A percentile compares a stretch with the other conserved stretches of the same genome.
These are phyloP conservation scores for Callithrix jacchus DNA, from an alignment of 2,113 vertebrate genomes.

Conservation along the genomic window DNA sequence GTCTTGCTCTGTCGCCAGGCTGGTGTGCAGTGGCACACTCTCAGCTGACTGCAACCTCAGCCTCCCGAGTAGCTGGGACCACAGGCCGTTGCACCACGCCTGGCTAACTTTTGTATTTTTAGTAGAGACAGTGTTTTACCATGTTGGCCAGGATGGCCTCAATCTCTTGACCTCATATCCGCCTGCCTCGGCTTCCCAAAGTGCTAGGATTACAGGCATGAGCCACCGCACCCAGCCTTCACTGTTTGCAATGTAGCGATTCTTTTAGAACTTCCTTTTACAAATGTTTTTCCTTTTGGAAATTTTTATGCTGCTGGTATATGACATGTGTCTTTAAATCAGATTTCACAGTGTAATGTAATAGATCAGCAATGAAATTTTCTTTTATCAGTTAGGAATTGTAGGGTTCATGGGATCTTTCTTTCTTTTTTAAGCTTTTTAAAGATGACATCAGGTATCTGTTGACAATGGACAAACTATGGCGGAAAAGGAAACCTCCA, in stretches of 20 bases:
- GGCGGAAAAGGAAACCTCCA: constrained; percentile 98
- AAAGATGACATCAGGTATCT: constrained; percentile 98
- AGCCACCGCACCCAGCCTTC: not conserved
- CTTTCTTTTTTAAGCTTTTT: constrained; percentile 89
- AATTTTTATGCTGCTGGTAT: not conserved
- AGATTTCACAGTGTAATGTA: not conserved
- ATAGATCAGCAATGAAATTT: not conserved
- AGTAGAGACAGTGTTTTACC: too few species aligned
- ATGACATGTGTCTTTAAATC: not conserved
- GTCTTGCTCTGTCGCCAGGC: too few species aligned
- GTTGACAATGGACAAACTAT: constrained; percentile 98
- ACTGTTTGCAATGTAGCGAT: not conserved
- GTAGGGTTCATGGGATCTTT: not conserved
- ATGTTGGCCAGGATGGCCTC: too few species aligned
- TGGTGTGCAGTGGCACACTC: too few species aligned
- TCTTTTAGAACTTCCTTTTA: not conserved
- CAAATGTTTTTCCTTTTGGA: not conserved
- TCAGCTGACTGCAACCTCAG: too few species aligned
- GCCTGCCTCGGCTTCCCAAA: too few species aligned
- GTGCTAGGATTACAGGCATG: too few species aligned
- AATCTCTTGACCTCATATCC: too few species aligned
- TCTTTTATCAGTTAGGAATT: not conserved
- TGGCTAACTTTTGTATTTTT: too few species aligned
- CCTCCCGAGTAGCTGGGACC: too few species aligned
- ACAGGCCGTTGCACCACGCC: too few species aligned